phyloP scores from a whole-genome alignment of 2,888 invertebrate species.

The Micropterix aruncella region DNA sequence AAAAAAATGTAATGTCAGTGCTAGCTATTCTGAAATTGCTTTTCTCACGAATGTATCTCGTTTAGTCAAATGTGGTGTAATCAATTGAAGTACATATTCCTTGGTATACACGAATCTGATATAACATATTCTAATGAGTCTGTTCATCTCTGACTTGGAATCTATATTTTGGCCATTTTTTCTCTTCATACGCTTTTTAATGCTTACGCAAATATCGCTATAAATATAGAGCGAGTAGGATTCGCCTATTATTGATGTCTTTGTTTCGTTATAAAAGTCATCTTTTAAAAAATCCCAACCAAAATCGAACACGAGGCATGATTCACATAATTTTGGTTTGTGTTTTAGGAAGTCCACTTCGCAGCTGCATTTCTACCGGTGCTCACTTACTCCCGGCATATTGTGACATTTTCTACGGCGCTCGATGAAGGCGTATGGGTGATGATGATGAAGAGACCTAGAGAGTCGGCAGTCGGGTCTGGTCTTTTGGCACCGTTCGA shows the following conservation, averaged over 20 bases:
- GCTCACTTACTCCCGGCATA: conserved; percentile 38
- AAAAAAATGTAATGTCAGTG: no score
- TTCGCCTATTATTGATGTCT: conserved; percentile 2
- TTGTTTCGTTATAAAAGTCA: not conserved
- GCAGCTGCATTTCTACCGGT: conserved; percentile 66
- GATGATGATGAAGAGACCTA: conserved; percentile 67
- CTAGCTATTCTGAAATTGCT: no score
- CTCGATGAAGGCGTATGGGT: conserved; percentile 67
- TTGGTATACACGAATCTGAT: no score
- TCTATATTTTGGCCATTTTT: no score
- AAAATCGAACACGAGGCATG: conserved; percentile 4
- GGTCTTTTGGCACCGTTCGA: conserved; percentile 75
- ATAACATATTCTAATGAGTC: no score
- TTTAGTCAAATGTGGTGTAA: no score
- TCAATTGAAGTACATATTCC: no score
- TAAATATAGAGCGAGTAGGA: no score
- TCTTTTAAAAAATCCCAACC: not conserved
- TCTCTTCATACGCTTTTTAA: no score
- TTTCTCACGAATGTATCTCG: no score
- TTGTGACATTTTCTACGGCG: conserved; percentile 41
- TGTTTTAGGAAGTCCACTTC: conserved; percentile 55
- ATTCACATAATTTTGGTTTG: conserved; percentile 8
- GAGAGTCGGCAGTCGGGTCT: conserved; percentile 69
- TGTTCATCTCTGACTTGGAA: no score
- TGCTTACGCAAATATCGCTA: no score